Conservation (phyloP, 2,888 invertebrate genomes). For the Patella caerulea region DNA sequence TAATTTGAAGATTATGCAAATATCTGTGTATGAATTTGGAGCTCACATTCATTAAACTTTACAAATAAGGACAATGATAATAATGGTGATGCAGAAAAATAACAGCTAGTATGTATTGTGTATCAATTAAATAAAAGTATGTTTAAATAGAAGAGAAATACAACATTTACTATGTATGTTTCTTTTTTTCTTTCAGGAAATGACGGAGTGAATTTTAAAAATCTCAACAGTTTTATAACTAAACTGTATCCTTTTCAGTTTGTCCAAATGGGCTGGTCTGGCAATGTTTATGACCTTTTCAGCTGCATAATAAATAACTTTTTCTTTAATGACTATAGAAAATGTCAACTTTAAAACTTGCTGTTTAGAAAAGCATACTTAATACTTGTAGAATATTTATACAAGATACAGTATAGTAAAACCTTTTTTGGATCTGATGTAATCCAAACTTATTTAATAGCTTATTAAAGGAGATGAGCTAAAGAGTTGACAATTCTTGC, state of each 20-base stretch:
- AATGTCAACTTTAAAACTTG: too few species aligned
- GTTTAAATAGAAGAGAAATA: not conserved
- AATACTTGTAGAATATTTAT: not conserved
- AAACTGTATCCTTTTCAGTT: slow-evolving; percentile 43
- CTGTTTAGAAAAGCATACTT: too few species aligned
- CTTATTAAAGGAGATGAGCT: too few species aligned
- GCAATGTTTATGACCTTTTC: too few species aligned
- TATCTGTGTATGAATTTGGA: too few species aligned
- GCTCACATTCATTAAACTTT: too few species aligned
- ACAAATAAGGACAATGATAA: too few species aligned
- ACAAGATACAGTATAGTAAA: not conserved
- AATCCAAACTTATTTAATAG: too few species aligned
- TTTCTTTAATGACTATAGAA: too few species aligned
- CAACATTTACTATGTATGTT: not conserved
- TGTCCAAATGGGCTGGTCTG: not conserved
- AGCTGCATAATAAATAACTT: too few species aligned
- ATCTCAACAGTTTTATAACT: slow-evolving; percentile 38
- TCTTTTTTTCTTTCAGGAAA: slow-evolving; percentile 27
- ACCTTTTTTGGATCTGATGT: not conserved
- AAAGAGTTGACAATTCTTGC: too few species aligned
- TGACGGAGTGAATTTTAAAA: slow-evolving; percentile 33
- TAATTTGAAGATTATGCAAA: not conserved
- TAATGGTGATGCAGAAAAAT: not conserved
- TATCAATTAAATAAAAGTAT: too few species aligned
- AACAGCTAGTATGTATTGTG: not conserved